A percentile compares a stretch with the other conserved stretches of the same genome.
These are phyloP conservation scores for Xiphophorus maculatus DNA, from an alignment of 2,113 vertebrate species.

Conservation along the genomic window DNA sequence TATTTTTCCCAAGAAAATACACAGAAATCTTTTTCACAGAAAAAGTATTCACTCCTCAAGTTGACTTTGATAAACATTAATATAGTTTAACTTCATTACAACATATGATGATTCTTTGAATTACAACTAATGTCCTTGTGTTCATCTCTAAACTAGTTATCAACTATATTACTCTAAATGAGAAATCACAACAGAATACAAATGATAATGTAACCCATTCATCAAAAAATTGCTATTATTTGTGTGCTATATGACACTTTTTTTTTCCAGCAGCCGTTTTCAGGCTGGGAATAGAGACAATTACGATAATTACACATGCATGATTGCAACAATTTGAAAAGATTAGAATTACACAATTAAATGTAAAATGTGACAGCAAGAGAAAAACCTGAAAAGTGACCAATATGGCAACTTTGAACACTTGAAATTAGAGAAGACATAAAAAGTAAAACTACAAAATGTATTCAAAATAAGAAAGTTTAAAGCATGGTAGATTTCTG, in stretches of 20 bases:
- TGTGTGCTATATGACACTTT: background rate
- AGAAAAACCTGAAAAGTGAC: background rate
- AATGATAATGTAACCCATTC: background rate
- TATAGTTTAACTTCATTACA: background rate
- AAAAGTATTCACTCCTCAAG: too few relatives aligned
- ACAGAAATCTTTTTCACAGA: too few relatives aligned
- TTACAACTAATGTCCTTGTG: background rate
- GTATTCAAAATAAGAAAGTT: conserved; percentile 3
- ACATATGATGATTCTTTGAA: background rate
- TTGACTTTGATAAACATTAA: too few relatives aligned
- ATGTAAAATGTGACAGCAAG: background rate
- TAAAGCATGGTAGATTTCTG: background rate
- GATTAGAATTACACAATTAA: background rate
- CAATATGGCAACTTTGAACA: background rate
- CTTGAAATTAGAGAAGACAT: background rate
- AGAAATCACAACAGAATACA: background rate
- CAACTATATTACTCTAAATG: background rate
- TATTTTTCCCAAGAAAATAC: too few relatives aligned
- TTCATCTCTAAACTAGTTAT: background rate
- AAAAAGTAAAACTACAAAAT: background rate
- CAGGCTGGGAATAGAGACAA: background rate
- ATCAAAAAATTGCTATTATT: background rate
- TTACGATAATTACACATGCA: background rate
- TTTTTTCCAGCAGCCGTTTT: background rate
- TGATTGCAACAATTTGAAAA: background rate